Evolutionary conservation across 1,140 invertebrate genomes (phyloP), one percentile per base, ranked within the genome.

Genomic region (Cydia pomonella): DNA sequence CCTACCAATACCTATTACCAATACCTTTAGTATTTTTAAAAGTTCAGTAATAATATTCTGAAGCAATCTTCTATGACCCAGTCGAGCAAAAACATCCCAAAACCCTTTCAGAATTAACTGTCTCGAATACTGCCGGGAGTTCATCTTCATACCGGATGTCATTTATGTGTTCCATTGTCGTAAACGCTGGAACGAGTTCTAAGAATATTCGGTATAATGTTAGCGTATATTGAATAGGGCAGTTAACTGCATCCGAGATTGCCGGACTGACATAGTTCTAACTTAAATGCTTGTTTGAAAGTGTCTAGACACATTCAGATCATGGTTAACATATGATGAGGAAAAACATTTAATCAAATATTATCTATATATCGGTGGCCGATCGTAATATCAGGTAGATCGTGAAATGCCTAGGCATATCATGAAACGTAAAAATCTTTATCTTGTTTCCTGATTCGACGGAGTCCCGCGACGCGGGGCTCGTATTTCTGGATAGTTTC

Each of bases 61-160:
- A 38, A 38, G 33, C 33, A 38, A 38, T 10, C 33, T 38, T 1
- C 33, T 7, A 9, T 9, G 1, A 38, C 7, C 9, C 9, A 38
- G 7, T 38, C 33, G 21, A 18, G 53, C 18, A 59, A 23, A 59
- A 59, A 59, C 6, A 9, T 9, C 21, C 7, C 18, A 59, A 59
- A 18, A 59, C 53, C 53, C 53, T 59, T 59, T 59, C 53, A 23
- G 23, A 23, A 59, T 21, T 59, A 59, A 59, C 53, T 7, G 50
- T 18, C 50, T 53, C 50, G n/a, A 23, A 10, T 23, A 18, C 18
- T 53, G 7, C 7, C 53, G 47, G 6, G 6, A 59, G 53, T 59
- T 23, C 53, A 23, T 59, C 53, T 59, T 59, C 53, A 59, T 59
- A 23, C 53, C 53, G 53, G 53, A 59, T 59, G 53, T 59, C 53